Evolutionary conservation across 1,140 invertebrate genomes (phyloP), one percentile per base, ranked within the genome.

Genomic region (Drosophila lini): DNA sequence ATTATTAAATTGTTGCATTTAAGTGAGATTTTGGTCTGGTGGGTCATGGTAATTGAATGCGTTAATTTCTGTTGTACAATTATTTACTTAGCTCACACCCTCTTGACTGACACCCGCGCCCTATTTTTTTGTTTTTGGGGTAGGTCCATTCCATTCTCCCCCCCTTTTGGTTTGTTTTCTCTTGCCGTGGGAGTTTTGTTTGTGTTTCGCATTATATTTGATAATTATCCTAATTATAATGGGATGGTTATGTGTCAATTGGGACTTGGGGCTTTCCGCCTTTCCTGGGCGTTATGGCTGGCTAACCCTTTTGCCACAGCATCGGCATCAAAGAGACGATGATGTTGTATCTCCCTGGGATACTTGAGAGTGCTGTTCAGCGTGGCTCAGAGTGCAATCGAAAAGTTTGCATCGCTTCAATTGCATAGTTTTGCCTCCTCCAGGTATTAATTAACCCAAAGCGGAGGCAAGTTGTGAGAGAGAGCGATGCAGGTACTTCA

Each of bases 391-490:
- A 76, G 58, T 65, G 50, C 64, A 74, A 61, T 56, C 56, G 62
- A 56, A 78, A 78, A 85, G 68, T 65, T 84, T 78, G 59, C 60
- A 53, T 40, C 71, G 58, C 61, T 77, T 76, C 80, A 75, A 76
- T 70, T 67, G 80, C 58, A 65, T 76, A 75, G 62, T 59, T 76
- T 65, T 31, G 22, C 32, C 25, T 22, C 25, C 55, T 38, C 11
- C 40, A 61, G 31, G 59, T 79, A 85, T 85, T 86, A 86, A 86
- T 86, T 86, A 86, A 81, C 68, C 74, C 61, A 71, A 57, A 42
- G 47, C 50, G 40, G 61, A 45, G 34, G n/a, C 44, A 64, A 61
- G 47, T 63, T 67, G 40, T 59, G 56, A 63, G 59, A 53, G 59
- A 45, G 59, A 68, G 73, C 68, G 50, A 53, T 59, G 38, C 77